A percentile compares a stretch with the other conserved stretches of the same genome.
Conservation (phyloP, 2,797 vertebrate genomes). For the Amphiprion clarkii region DNA sequence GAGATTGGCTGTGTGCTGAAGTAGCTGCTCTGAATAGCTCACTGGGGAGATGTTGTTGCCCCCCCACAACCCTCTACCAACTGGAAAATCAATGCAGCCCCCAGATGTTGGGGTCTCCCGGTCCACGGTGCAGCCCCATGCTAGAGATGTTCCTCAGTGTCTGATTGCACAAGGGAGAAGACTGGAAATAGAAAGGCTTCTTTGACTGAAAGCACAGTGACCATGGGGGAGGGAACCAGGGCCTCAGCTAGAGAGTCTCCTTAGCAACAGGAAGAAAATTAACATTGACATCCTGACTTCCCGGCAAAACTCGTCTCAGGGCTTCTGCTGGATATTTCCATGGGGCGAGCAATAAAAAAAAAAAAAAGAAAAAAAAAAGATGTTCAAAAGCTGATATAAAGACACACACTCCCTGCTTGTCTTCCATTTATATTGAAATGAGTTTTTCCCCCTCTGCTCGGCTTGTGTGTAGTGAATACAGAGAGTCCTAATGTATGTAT, state of each 20-base stretch:
- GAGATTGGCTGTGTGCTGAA: slow-evolving; percentile 71
- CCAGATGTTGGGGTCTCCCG: slow-evolving; percentile 81
- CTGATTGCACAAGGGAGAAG: slow-evolving; percentile 84
- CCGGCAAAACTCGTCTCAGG: slow-evolving; percentile 81
- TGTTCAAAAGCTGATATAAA: slow-evolving; percentile 86
- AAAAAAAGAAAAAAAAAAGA: slow-evolving; percentile 60
- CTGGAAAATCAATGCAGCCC: slow-evolving; percentile 81
- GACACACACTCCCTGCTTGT: slow-evolving; percentile 81
- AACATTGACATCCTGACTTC: slow-evolving; percentile 87
- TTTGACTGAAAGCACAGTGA: slow-evolving; percentile 83
- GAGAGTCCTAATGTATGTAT: slow-evolving; percentile 87
- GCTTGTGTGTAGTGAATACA: slow-evolving; percentile 81
- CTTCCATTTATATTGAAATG: slow-evolving; percentile 91
- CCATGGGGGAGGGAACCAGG: slow-evolving; percentile 81
- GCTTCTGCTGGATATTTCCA: slow-evolving; percentile 81
- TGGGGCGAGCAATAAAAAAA: slow-evolving; percentile 72
- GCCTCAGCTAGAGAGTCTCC: slow-evolving; percentile 81
- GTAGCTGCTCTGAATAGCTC: slow-evolving; percentile 75
- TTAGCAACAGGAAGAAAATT: slow-evolving; percentile 87
- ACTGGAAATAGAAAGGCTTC: slow-evolving; percentile 81
- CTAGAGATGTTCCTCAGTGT: slow-evolving; percentile 81
- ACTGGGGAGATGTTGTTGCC: slow-evolving; percentile 60
- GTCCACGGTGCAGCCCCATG: slow-evolving; percentile 72
- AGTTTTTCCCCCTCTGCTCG: slow-evolving; percentile 72
- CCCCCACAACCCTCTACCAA: not conserved